Evolutionary conservation across 1,140 invertebrate genomes (phyloP).

Genomic region (Harpegnathos saltator): DNA sequence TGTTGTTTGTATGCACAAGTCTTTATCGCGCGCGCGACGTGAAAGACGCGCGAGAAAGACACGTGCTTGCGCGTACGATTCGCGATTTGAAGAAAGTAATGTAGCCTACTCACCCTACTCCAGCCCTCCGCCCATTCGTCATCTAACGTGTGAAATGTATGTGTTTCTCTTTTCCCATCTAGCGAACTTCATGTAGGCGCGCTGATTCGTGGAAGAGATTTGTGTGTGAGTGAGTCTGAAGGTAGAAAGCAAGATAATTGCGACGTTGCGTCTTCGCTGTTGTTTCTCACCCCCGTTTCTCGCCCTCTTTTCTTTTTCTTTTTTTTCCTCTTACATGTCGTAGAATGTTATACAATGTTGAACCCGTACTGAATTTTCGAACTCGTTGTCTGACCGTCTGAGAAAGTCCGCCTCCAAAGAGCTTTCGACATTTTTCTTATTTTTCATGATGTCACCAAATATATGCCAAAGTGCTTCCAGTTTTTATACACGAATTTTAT

Average conservation of each 20-base stretch:
- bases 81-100: slow-evolving; percentile 28
- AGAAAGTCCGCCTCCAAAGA: neutral
- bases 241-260: slow-evolving; percentile 82
- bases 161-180: slow-evolving; percentile 85
- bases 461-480: slow-evolving; percentile 22
- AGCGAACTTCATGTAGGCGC: slow-evolving; percentile 91
- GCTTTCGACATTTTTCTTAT: neutral
- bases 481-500: slow-evolving; percentile 45
- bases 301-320: slow-evolving; percentile 31
- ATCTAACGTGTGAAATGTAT: slow-evolving; percentile 82
- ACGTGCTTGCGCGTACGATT: slow-evolving; percentile 4
- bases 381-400: slow-evolving; percentile 55
- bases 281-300: slow-evolving; percentile 66
- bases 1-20: no score
- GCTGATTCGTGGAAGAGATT: slow-evolving; percentile 86
- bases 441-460: slow-evolving; percentile 12
- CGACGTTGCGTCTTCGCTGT: slow-evolving; percentile 80
- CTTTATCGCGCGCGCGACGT: no score
- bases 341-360: slow-evolving; percentile 65
- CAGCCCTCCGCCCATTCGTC: slow-evolving; percentile 46
- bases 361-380: slow-evolving; percentile 34
- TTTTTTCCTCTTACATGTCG: slow-evolving; percentile 42
- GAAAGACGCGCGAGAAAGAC: slow-evolving; percentile 23
- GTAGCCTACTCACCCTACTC: slow-evolving; percentile 23
- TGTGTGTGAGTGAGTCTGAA: slow-evolving; percentile 86